Conservation (phyloP, 1,140 invertebrate genomes). For the Galendromus occidentalis region DNA sequence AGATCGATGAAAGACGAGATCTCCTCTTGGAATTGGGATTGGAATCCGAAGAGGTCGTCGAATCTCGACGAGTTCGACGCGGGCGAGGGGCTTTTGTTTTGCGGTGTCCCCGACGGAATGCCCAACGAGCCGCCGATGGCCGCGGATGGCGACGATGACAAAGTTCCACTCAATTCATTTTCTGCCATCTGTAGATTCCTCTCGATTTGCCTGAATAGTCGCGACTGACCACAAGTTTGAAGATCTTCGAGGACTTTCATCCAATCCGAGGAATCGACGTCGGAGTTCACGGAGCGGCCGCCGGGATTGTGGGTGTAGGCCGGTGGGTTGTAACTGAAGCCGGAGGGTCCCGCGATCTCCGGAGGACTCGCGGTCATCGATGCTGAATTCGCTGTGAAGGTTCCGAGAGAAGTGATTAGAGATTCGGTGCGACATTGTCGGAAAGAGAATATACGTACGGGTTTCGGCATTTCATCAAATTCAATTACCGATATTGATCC, state of each 20-base stretch:
- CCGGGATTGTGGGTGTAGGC: constrained; percentile 14
- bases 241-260: constrained; percentile 25
- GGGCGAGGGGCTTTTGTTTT: constrained; percentile 2
- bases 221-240: constrained; percentile 20
- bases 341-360: not conserved
- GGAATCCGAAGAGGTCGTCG: constrained; percentile 2
- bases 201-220: constrained; percentile 18
- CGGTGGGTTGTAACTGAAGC: not conserved
- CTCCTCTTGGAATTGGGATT: constrained; percentile 6
- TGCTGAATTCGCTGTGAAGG: no score
- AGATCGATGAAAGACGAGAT: not conserved
- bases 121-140: not conserved
- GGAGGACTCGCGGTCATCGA: no score
- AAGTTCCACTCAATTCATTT: not conserved
- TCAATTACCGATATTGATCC: no score
- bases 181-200: constrained; percentile 5
- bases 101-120: not conserved
- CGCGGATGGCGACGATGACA: not conserved
- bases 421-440: no score
- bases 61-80: not conserved
- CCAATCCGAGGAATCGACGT: constrained; percentile 23
- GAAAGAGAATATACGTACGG: no score
- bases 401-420: no score
- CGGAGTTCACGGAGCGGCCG: constrained; percentile 20
- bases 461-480: no score